Evolutionary conservation across 2,888 invertebrate genomes (phyloP).

Genomic region (Cephus sareptanus): DNA sequence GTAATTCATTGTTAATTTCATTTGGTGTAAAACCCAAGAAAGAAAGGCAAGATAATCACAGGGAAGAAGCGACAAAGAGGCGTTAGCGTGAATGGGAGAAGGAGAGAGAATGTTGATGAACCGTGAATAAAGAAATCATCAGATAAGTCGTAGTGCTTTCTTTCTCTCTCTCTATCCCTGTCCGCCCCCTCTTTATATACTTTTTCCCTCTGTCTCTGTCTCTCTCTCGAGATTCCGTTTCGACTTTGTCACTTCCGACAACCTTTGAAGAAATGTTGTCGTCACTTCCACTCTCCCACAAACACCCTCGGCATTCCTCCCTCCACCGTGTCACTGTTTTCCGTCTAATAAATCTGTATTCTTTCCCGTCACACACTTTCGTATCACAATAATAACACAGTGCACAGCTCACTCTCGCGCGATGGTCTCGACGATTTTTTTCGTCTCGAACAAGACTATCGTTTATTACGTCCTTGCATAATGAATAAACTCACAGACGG

Average conservation of each 20-base stretch:
- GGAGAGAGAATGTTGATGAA: neutral
- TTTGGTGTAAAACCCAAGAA: neutral
- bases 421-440: neutral
- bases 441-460: neutral
- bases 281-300: neutral
- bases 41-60: constrained; percentile 5
- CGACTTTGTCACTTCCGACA: neutral
- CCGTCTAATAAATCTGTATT: neutral
- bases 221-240: neutral
- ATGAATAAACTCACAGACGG: neutral
- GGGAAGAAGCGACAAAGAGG: constrained; percentile 15
- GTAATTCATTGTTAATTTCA: neutral
- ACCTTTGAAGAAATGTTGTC: neutral
- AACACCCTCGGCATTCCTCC: neutral
- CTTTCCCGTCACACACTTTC: too few relatives aligned
- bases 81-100: constrained; percentile 1
- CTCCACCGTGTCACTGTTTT: neutral
- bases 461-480: neutral
- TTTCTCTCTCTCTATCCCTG: neutral
- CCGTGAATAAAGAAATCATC: neutral
- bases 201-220: neutral
- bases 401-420: neutral
- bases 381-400: neutral
- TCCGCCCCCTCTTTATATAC: neutral
- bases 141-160: neutral